These are phyloP conservation scores for Thumatha senex DNA, from an alignment of 2,888 invertebrate genomes.

Conservation along the genomic window DNA sequence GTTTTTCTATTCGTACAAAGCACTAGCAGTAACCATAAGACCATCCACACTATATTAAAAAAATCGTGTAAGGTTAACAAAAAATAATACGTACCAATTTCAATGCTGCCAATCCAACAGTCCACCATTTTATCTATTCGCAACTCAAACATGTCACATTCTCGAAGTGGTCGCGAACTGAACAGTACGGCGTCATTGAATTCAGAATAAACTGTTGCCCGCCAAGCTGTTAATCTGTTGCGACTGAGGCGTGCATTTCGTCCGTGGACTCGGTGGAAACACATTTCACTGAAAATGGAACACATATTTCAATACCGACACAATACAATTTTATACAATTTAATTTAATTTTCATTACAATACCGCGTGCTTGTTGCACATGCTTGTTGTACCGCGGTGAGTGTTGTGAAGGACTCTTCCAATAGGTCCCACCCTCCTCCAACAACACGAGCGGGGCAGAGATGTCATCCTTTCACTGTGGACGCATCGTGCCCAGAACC, in stretches of 20 bases:
- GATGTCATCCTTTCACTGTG: too few relatives aligned
- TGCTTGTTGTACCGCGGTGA: too few relatives aligned
- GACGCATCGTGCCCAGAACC: too few relatives aligned
- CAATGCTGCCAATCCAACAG: constrained; percentile 96
- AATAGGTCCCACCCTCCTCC: too few relatives aligned
- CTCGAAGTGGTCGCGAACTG: constrained; percentile 93
- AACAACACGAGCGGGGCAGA: too few relatives aligned
- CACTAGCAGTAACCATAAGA: too few relatives aligned
- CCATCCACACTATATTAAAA: too few relatives aligned
- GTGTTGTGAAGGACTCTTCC: too few relatives aligned
- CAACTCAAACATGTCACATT: constrained; percentile 96
- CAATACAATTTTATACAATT: too few relatives aligned
- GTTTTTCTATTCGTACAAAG: too few relatives aligned
- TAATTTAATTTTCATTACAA: too few relatives aligned
- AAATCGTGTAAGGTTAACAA: neutral
- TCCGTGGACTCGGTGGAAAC: constrained; percentile 95
- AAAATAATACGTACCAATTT: constrained; percentile 87
- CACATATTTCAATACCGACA: neutral
- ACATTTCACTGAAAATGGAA: constrained; percentile 84
- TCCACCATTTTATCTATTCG: constrained; percentile 95
- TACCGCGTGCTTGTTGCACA: too few relatives aligned
- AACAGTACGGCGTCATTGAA: constrained; percentile 98
- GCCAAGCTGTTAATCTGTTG: constrained; percentile 92
- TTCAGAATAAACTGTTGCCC: constrained; percentile 94
- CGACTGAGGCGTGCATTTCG: constrained; percentile 93